These are phyloP conservation scores for Bombus haemorrhoidalis DNA, from an alignment of 1,140 invertebrate genomes.

Conservation along the genomic window DNA sequence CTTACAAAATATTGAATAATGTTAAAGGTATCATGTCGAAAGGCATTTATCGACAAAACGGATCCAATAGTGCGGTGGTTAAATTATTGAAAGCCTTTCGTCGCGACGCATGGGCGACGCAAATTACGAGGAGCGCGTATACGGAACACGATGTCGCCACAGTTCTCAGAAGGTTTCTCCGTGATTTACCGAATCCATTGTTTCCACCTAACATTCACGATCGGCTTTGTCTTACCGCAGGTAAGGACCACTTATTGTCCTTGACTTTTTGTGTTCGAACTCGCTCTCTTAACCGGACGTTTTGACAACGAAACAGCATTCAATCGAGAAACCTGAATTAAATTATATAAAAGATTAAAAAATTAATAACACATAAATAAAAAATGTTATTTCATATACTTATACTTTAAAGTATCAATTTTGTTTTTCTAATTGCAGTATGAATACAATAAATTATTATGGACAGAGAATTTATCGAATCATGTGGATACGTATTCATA, in stretches of 20 bases:
- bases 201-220: conserved; percentile 84
- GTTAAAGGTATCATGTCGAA: conserved; percentile 89
- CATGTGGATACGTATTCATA: too few relatives aligned
- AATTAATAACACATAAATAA: too few relatives aligned
- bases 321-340: neutral
- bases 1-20: neutral
- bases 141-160: conserved; percentile 94
- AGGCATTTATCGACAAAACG: conserved; percentile 93
- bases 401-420: neutral
- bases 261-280: neutral
- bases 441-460: neutral
- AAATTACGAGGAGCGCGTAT: conserved; percentile 88
- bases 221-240: conserved; percentile 79
- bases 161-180: conserved; percentile 92
- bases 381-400: too few relatives aligned
- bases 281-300: neutral
- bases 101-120: conserved; percentile 91
- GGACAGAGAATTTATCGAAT: neutral
- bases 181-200: conserved; percentile 89
- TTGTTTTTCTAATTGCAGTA: neutral
- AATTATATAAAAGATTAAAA: neutral
- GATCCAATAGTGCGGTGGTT: conserved; percentile 89
- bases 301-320: neutral
- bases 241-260: conserved; percentile 32
- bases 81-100: conserved; percentile 89